phyloP scores from a whole-genome alignment of 2,797 vertebrate genomes.

The Brotula barbata region DNA sequence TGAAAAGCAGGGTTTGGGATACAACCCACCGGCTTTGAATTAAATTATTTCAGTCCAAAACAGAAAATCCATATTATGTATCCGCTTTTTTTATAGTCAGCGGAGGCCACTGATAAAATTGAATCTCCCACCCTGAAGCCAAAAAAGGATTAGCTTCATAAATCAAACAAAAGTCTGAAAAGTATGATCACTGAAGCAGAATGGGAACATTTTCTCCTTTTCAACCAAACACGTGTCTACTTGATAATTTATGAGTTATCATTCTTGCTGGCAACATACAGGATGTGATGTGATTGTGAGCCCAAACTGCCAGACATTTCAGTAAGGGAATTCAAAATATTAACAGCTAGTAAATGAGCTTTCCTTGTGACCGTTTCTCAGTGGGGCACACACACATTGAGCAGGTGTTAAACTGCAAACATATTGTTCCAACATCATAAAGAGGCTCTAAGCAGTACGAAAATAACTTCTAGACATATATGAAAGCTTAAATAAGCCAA shows the following conservation, averaged over 20 bases:
- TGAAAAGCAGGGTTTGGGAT: neutral
- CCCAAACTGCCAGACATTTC: too few relatives aligned
- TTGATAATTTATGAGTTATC: neutral
- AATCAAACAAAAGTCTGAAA: neutral
- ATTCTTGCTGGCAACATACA: too few relatives aligned
- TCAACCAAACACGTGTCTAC: neutral
- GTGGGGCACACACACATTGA: too few relatives aligned
- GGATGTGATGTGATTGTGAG: too few relatives aligned
- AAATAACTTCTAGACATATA: too few relatives aligned
- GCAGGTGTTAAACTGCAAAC: too few relatives aligned
- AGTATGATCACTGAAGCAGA: neutral
- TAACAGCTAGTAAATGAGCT: too few relatives aligned
- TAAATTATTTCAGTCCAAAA: neutral
- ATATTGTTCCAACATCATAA: too few relatives aligned
- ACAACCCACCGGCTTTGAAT: neutral
- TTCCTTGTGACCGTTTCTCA: too few relatives aligned
- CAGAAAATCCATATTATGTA: neutral
- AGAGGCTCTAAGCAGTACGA: too few relatives aligned
- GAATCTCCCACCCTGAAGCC: neutral
- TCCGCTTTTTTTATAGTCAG: neutral
- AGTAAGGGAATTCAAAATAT: too few relatives aligned
- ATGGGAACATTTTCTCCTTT: neutral
- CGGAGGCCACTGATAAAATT: neutral
- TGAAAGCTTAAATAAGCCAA: too few relatives aligned
- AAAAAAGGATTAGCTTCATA: neutral